Evolutionary conservation across 1,140 invertebrate species (phyloP).

Genomic region (Sitobion miscanthi): DNA sequence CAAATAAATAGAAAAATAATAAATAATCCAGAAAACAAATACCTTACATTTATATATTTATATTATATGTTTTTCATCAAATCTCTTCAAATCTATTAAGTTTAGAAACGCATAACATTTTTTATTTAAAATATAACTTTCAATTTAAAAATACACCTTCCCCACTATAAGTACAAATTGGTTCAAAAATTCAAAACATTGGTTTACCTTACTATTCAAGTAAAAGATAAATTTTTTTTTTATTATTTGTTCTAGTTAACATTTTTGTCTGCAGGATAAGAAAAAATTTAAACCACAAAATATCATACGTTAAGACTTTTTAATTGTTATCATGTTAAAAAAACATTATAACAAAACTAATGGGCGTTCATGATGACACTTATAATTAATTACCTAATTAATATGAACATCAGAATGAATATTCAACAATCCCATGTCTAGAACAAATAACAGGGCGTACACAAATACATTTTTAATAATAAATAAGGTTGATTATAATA

Average conservation of each 20-base stretch:
- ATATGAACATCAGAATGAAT: neutral
- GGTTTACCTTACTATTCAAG: neutral
- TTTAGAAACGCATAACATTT: too few species aligned
- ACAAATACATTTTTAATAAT: neutral
- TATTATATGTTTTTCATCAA: too few species aligned
- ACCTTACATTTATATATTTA: too few species aligned
- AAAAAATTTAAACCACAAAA: neutral
- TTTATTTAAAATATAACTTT: neutral
- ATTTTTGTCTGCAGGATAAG: neutral
- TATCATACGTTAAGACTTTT: neutral
- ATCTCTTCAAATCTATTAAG: too few species aligned
- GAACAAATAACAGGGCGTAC: neutral
- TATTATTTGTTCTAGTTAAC: neutral
- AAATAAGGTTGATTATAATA: neutral
- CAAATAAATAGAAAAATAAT: too few species aligned
- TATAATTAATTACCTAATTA: neutral
- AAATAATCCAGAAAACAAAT: too few species aligned
- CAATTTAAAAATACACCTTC: neutral
- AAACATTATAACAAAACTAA: neutral
- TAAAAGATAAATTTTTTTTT: neutral
- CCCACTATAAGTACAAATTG: neutral
- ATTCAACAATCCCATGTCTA: neutral
- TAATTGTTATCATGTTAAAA: neutral
- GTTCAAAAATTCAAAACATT: neutral
- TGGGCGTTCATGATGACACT: neutral